Evolutionary conservation across 2,888 invertebrate genomes (phyloP).

Genomic region (Nomada goodeniana): DNA sequence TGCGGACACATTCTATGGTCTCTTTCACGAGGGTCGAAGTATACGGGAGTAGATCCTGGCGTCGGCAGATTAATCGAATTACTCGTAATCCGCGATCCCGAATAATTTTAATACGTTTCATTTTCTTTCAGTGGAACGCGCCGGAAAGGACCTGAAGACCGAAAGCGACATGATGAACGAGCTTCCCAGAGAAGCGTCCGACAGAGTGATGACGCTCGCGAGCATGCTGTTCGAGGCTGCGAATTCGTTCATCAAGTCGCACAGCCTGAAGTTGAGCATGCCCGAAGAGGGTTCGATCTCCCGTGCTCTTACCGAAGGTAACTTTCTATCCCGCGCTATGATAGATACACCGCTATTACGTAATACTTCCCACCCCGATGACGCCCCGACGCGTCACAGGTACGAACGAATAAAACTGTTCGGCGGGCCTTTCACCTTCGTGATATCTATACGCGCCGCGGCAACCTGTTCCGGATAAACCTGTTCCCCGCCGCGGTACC

Average conservation of each 20-base stretch:
- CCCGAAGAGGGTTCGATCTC: conserved; percentile 89
- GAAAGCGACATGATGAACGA: conserved; percentile 85
- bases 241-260: conserved; percentile 86
- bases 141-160: conserved; percentile 78
- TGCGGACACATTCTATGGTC: too few species aligned
- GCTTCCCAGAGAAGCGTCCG: conserved; percentile 85
- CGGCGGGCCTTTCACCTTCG: conserved; percentile 72
- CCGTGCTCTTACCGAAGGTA: conserved; percentile 92
- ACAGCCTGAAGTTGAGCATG: conserved; percentile 89
- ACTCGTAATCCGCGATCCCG: neutral
- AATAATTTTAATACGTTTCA: neutral
- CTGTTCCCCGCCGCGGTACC: conserved; percentile 51
- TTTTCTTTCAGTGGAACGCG: conserved; percentile 76
- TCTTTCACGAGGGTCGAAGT: too few species aligned
- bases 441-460: conserved; percentile 63
- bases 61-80: too few species aligned
- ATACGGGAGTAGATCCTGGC: too few species aligned
- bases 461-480: conserved; percentile 69
- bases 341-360: conserved; percentile 41
- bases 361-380: conserved; percentile 49
- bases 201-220: conserved; percentile 85
- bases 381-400: conserved; percentile 55
- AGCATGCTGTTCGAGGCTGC: conserved; percentile 86
- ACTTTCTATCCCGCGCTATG: conserved; percentile 61
- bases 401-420: conserved; percentile 66